Evolutionary conservation across 2,797 vertebrate genomes (phyloP), one percentile per base, ranked within the genome.

Genomic region (Bufotes viridis): DNA sequence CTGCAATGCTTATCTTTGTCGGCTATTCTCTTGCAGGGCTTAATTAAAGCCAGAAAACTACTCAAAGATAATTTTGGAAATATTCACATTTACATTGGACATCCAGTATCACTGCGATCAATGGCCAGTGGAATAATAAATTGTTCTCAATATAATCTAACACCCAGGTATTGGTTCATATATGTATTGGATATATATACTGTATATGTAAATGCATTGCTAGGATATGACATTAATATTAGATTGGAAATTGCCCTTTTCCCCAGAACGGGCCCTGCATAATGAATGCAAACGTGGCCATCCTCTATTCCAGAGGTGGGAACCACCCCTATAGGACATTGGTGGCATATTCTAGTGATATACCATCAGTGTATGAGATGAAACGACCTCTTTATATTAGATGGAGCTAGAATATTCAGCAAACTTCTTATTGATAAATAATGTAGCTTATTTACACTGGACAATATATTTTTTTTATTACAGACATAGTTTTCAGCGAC

Each of bases 61-160:
- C 96, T 99, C 81, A 97, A 93, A 90, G 96, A 99, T 88, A 96
- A 97, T 94, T 99, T 97, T 86, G 98, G 98, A 91, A 97, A 94
- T 51, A 96, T 99, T 92, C 97, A 99, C 0, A 94, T 99, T 7
- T 98, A 98, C 75, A 94, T 99, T 69, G 98, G 97, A 78, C 96
- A 97, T 13, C 98, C 98, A 0, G 93, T 99, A 69, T 99, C 98
- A 0, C 94, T 99, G 29, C 95, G 97, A 65, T 95, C 96, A 65
- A 92, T 99, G 91, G 96, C 97, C 0, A 91, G 97, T 86, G 97
- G 96, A 53, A 95, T 92, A 90, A 93, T 99, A 61, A 93, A 87
- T 92, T 95, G 95, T 74, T 93, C 94, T 78, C 95, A 96, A 0
- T 98, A 97, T 93, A 98, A 96, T 94, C 93, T 99, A 91, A 90